Conservation (phyloP, 1,140 invertebrate genomes). For the Stegodyphus dumicola region DNA sequence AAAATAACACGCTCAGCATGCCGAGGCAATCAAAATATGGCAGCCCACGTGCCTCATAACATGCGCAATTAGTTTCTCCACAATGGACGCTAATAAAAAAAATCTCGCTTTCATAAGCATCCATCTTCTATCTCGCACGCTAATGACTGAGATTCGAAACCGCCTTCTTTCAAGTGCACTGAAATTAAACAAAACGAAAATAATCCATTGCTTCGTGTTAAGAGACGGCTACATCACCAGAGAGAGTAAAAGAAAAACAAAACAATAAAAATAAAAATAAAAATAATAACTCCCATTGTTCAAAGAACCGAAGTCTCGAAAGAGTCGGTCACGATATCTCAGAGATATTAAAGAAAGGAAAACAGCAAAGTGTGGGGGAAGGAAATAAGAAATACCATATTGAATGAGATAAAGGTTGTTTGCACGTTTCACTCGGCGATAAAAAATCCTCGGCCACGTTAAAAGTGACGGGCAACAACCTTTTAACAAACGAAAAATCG, state of each 20-base stretch:
- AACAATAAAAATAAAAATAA: constrained; percentile 2
- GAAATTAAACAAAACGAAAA: constrained; percentile 5
- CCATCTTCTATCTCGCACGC: neutral
- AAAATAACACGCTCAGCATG: too few relatives aligned
- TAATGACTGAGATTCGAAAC: constrained; percentile 45
- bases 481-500: constrained; percentile 61
- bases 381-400: constrained; percentile 20
- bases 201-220: neutral
- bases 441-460: constrained; percentile 5
- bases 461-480: constrained; percentile 57
- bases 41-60: too few relatives aligned
- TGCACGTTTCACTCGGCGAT: constrained; percentile 54
- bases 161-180: neutral
- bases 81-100: too few relatives aligned
- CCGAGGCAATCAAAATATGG: too few relatives aligned
- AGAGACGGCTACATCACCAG: neutral
- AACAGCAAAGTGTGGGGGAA: neutral
- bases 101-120: too few relatives aligned
- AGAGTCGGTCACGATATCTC: constrained; percentile 31
- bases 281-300: constrained; percentile 56
- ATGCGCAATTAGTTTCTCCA: too few relatives aligned
- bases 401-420: constrained; percentile 58
- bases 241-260: neutral
- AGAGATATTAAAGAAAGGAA: neutral
- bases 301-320: constrained; percentile 1